Conservation (phyloP, 2,797 vertebrate genomes). For the Acipenser oxyrinchus region DNA sequence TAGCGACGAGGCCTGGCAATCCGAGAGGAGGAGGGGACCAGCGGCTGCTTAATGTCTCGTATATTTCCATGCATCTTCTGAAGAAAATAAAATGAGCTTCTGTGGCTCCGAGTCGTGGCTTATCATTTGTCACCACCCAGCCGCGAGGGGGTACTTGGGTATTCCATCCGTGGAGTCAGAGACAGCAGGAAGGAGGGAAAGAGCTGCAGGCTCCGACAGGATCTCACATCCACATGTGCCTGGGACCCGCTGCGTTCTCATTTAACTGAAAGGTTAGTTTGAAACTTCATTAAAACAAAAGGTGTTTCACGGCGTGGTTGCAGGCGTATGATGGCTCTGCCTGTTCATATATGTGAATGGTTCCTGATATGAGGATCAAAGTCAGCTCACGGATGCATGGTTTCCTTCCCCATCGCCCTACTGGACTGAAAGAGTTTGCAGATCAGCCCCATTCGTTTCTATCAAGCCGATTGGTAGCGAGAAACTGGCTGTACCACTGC, state of each 20-base stretch:
- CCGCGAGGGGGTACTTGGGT: slow-evolving; percentile 42
- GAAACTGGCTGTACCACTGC: too few relatives aligned
- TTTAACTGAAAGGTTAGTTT: slow-evolving; percentile 59
- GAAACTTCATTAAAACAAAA: too few relatives aligned
- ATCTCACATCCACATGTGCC: slow-evolving; percentile 10
- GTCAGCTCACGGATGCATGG: too few relatives aligned
- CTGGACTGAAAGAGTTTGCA: too few relatives aligned
- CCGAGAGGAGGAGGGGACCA: neutral
- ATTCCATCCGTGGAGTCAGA: slow-evolving; percentile 29
- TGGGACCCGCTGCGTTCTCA: slow-evolving; percentile 53
- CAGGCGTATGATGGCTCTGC: too few relatives aligned
- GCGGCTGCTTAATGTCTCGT: neutral
- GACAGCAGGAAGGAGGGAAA: slow-evolving; percentile 28
- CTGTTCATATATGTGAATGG: too few relatives aligned
- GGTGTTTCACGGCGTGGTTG: too few relatives aligned
- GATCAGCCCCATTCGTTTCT: too few relatives aligned
- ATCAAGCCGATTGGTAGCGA: too few relatives aligned
- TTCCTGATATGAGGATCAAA: too few relatives aligned
- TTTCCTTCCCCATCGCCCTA: too few relatives aligned
- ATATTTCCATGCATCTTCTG: slow-evolving; percentile 29
- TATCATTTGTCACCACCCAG: slow-evolving; percentile 41
- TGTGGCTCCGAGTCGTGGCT: slow-evolving; percentile 44
- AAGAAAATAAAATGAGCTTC: slow-evolving; percentile 51
- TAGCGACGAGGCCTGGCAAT: neutral
- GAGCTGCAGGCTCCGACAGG: slow-evolving; percentile 32